These are phyloP conservation scores for Laticauda colubrina DNA, from an alignment of 2,113 vertebrate species.

Conservation along the genomic window DNA sequence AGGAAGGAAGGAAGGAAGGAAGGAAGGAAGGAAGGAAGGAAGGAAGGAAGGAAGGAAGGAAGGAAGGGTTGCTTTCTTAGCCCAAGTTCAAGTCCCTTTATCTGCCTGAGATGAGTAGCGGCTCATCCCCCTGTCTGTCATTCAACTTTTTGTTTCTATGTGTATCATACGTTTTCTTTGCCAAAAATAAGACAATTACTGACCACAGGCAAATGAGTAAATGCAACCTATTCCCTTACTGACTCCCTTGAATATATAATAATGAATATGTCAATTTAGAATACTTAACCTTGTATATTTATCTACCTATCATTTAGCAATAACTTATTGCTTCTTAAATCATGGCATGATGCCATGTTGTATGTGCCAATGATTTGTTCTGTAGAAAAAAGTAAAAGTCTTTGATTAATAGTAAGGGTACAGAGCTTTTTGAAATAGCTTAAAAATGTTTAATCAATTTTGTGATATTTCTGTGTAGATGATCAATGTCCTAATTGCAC, in stretches of 20 bases:
- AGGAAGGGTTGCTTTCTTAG: too few relatives aligned
- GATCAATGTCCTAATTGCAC: not conserved
- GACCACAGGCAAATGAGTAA: slow-evolving; percentile 54
- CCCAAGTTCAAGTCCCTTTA: too few relatives aligned
- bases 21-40: too few relatives aligned
- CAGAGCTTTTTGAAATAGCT: not conserved
- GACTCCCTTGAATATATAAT: not conserved
- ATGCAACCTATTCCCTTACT: slow-evolving; percentile 47
- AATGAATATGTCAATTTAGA: not conserved
- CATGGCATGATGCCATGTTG: not conserved
- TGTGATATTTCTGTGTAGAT: not conserved
- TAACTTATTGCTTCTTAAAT: not conserved
- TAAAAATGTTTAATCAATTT: not conserved
- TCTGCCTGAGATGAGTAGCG: too few relatives aligned
- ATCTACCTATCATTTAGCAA: not conserved
- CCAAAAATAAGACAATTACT: not conserved
- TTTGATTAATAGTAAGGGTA: not conserved
- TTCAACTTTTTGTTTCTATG: too few relatives aligned
- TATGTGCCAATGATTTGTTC: not conserved
- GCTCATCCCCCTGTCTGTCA: too few relatives aligned
- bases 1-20: too few relatives aligned
- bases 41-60: too few relatives aligned
- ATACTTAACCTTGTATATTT: not conserved
- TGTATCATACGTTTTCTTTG: not conserved
- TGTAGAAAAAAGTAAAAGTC: not conserved